Evolutionary conservation across 2,113 vertebrate species (phyloP).

Genomic region (Conger conger): DNA sequence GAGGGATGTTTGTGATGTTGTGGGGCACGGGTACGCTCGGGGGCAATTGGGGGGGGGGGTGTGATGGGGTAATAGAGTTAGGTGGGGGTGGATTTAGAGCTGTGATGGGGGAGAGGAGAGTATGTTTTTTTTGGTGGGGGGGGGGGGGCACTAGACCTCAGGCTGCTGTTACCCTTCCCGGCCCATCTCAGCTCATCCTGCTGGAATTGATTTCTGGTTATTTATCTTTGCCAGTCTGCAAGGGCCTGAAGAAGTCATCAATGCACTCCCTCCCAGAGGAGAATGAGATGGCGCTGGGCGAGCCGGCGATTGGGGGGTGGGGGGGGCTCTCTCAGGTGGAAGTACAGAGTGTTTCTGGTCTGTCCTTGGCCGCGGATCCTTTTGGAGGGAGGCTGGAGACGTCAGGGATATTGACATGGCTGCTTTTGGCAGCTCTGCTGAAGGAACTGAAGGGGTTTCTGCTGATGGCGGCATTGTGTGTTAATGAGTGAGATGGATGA

Average conservation of each 20-base stretch:
- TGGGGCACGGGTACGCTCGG: too few species aligned
- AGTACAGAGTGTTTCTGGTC: neutral
- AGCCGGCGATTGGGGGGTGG: neutral
- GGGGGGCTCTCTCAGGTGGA: neutral
- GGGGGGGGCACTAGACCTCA: neutral
- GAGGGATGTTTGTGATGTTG: too few species aligned
- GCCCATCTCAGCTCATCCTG: neutral
- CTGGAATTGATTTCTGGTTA: neutral
- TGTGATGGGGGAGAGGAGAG: neutral
- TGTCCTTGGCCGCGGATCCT: neutral
- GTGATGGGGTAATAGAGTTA: neutral
- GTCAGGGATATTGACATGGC: neutral
- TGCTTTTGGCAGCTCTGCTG: neutral
- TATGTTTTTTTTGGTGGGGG: neutral
- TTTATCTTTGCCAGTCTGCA: conserved; percentile 1
- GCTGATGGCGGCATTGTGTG: conserved; percentile 3
- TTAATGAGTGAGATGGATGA: conserved; percentile 7
- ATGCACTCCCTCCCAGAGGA: neutral
- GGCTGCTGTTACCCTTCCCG: neutral
- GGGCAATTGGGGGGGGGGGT: too few species aligned
- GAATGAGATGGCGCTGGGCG: neutral
- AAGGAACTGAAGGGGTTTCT: neutral
- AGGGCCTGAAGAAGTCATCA: neutral
- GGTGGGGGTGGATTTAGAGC: neutral
- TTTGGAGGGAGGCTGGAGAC: neutral